phyloP scores from a whole-genome alignment of 1,140 invertebrate genomes.

The Temnothorax longispinosus region DNA sequence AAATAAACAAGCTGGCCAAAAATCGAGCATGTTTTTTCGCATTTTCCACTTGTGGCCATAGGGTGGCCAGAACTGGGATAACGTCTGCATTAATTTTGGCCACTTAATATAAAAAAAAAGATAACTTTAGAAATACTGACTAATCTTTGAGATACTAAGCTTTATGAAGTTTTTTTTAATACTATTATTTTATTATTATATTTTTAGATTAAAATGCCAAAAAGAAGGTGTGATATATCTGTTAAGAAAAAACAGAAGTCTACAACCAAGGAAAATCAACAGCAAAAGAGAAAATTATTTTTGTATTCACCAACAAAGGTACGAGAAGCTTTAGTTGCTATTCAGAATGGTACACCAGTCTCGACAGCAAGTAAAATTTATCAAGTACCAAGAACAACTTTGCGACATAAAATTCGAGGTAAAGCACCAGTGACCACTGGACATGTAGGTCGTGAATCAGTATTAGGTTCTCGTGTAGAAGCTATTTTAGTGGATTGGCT shows the following conservation, averaged over 20 bases:
- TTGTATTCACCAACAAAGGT: background rate
- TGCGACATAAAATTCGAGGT: background rate
- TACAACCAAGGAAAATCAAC: background rate
- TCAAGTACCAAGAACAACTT: background rate
- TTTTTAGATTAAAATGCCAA: slow-evolving; percentile 10
- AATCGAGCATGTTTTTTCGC: slow-evolving; percentile 8
- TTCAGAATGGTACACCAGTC: background rate
- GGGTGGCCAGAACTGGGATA: background rate
- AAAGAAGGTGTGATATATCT: background rate
- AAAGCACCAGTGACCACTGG: background rate
- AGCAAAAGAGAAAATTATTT: background rate
- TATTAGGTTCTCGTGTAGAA: slow-evolving; percentile 2
- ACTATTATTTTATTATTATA: slow-evolving; percentile 8
- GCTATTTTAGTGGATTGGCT: background rate
- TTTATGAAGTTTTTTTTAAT: slow-evolving; percentile 6
- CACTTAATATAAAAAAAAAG: background rate
- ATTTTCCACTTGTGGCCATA: slow-evolving; percentile 8
- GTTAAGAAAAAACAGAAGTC: background rate
- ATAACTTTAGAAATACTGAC: background rate
- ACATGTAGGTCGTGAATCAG: background rate
- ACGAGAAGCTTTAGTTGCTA: background rate
- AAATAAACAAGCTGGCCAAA: slow-evolving; percentile 6
- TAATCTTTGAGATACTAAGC: background rate
- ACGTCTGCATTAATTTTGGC: background rate
- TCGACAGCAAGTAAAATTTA: slow-evolving; percentile 1